phyloP scores from a whole-genome alignment of 2,797 vertebrate species.

The Catamblyrhynchus diadema region DNA sequence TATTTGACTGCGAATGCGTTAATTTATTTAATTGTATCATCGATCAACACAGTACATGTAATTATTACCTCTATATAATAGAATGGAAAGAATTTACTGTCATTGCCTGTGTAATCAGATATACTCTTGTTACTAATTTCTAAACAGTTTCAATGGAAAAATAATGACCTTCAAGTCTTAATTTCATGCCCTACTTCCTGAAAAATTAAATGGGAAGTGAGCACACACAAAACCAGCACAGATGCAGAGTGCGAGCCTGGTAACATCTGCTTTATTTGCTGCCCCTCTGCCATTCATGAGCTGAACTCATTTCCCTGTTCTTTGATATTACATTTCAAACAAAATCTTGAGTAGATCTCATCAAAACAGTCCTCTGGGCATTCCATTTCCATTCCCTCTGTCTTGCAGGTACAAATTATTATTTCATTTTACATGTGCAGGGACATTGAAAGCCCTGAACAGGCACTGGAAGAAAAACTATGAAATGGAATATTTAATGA shows the following conservation, averaged over 20 bases:
- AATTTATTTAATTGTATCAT: constrained; percentile 57
- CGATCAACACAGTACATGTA: constrained; percentile 1
- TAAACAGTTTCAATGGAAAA: not conserved
- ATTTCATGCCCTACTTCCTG: constrained; percentile 57
- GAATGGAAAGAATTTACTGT: constrained; percentile 26
- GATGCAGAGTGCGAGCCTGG: not conserved
- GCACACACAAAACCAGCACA: not conserved
- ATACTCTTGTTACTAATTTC: constrained; percentile 36
- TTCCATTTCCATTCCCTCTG: constrained; percentile 26
- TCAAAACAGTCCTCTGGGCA: constrained; percentile 45
- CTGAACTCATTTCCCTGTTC: constrained; percentile 34
- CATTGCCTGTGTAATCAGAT: constrained; percentile 29
- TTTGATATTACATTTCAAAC: constrained; percentile 56
- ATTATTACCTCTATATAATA: constrained; percentile 4
- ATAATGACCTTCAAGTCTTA: constrained; percentile 46
- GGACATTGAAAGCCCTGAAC: constrained; percentile 20
- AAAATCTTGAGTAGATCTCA: constrained; percentile 58
- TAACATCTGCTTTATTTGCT: constrained; percentile 42
- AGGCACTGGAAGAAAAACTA: constrained; percentile 31
- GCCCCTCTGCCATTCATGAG: constrained; percentile 21
- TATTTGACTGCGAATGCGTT: constrained; percentile 27
- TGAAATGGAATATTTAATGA: constrained; percentile 67
- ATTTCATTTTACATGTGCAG: constrained; percentile 54
- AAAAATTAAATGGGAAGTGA: constrained; percentile 31
- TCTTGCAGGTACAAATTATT: constrained; percentile 61